Conservation (phyloP, 1,140 invertebrate genomes). For the Papilio machaon region DNA sequence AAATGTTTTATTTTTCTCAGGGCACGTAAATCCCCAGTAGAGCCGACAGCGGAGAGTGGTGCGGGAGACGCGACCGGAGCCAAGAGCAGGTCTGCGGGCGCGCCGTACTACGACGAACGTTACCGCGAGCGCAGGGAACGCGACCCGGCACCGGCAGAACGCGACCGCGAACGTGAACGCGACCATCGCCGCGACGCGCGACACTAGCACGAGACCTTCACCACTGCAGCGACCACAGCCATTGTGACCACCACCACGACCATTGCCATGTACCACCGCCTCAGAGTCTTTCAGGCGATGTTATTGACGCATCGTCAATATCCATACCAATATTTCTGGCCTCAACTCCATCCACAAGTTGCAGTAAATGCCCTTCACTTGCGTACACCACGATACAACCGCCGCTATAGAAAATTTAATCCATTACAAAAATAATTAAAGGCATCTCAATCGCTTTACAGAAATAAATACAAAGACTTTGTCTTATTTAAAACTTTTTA, state of each 20-base stretch:
- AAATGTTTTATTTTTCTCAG: conserved; percentile 59
- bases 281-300: neutral
- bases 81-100: conserved; percentile 83
- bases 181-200: conserved; percentile 86
- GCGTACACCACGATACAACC: neutral
- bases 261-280: neutral
- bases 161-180: conserved; percentile 85
- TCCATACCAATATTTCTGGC: neutral
- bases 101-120: conserved; percentile 91
- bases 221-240: neutral
- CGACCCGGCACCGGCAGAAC: conserved; percentile 84
- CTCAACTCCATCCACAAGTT: neutral
- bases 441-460: too few species aligned
- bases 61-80: conserved; percentile 79
- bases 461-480: too few species aligned
- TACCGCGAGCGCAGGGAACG: conserved; percentile 87
- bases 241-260: neutral
- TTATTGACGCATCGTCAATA: neutral
- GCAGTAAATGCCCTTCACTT: neutral
- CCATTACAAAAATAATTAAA: too few species aligned
- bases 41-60: conserved; percentile 70
- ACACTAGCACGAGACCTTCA: conserved; percentile 79
- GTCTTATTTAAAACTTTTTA: too few species aligned
- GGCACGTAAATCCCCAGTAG: conserved; percentile 84
- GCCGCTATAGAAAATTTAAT: neutral